Evolutionary conservation across 2,888 invertebrate species (phyloP).

Genomic region (Amaurobius ferox): DNA sequence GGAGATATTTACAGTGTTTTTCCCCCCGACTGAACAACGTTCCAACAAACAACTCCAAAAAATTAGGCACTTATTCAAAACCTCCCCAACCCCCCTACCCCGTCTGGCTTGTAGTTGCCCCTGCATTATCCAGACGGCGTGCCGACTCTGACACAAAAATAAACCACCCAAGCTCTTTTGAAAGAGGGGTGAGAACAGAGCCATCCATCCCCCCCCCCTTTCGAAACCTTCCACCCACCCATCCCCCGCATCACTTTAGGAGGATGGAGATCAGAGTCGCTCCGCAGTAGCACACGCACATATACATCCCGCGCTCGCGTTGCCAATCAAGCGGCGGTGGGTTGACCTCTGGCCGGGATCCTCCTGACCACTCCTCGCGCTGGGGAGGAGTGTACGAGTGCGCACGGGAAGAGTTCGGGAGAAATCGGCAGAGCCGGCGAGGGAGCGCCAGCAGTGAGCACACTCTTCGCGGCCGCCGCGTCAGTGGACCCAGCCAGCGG

Average conservation of each 20-base stretch:
- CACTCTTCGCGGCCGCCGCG: constrained; percentile 34
- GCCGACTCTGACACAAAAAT: constrained; percentile 30
- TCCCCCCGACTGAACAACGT: neutral
- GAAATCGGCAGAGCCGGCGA: constrained; percentile 20
- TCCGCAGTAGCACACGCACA: constrained; percentile 13
- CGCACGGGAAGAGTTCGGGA: constrained; percentile 16
- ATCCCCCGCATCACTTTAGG: neutral
- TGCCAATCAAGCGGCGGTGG: constrained; percentile 71
- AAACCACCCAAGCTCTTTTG: constrained; percentile 15
- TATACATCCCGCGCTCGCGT: constrained; percentile 31
- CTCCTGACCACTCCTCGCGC: constrained; percentile 71
- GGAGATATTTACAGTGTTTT: too few species aligned
- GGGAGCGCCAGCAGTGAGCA: constrained; percentile 2
- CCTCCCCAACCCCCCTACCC: neutral
- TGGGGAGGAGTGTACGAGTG: constrained; percentile 15
- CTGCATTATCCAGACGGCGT: constrained; percentile 64
- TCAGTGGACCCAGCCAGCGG: constrained; percentile 32
- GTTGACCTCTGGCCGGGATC: constrained; percentile 70
- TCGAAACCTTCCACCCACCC: neutral
- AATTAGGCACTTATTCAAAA: constrained; percentile 35
- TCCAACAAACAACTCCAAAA: neutral
- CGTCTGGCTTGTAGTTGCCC: constrained; percentile 56
- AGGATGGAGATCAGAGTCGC: constrained; percentile 19
- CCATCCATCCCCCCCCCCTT: neutral
- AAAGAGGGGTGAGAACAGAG: constrained; percentile 5